Evolutionary conservation across 2,888 invertebrate species (phyloP).

Genomic region (Drosophila dives): DNA sequence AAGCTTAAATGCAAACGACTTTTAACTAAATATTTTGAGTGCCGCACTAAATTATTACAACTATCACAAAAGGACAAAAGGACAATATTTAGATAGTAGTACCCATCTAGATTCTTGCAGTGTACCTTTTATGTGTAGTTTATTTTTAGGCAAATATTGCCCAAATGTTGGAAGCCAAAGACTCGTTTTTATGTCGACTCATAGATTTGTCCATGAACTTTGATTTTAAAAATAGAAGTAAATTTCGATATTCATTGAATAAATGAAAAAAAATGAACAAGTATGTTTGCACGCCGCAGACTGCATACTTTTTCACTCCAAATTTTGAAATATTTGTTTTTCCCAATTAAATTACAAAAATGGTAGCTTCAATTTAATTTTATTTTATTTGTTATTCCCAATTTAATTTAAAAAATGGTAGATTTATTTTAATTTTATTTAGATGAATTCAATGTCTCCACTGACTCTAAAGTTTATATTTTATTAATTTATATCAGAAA

Average conservation of each 20-base stretch:
- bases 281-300: background rate
- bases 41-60: background rate
- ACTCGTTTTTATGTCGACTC: background rate
- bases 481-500: too few relatives aligned
- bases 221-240: background rate
- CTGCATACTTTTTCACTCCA: background rate
- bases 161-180: background rate
- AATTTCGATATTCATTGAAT: background rate
- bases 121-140: background rate
- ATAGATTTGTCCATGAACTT: background rate
- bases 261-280: background rate
- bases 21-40: background rate
- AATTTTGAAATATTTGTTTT: background rate
- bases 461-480: too few relatives aligned
- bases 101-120: background rate
- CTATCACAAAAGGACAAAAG: background rate
- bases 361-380: too few relatives aligned
- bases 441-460: too few relatives aligned
- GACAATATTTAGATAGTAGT: background rate
- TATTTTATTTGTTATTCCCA: too few relatives aligned
- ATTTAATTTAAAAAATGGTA: too few relatives aligned
- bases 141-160: background rate
- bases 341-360: fast-evolving
- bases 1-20: background rate
- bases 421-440: too few relatives aligned